Conservation (phyloP, 2,888 invertebrate species). For the Sclerodermus sp. region DNA sequence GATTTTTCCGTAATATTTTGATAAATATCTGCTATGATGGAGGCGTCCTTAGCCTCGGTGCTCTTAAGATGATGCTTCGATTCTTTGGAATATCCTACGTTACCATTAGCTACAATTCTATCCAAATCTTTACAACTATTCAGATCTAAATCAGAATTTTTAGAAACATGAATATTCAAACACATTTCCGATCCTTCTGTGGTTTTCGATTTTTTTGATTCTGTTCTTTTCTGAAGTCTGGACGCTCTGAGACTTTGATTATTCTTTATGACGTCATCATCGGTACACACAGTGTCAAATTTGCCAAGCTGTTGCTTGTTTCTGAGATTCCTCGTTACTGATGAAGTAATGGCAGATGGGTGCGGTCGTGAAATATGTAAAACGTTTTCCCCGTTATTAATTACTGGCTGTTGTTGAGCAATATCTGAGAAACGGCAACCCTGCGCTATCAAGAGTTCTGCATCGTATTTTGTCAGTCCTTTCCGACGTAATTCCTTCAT, state of each 20-base stretch:
- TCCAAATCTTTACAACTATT: conserved; percentile 46
- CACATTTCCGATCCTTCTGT: conserved; percentile 33
- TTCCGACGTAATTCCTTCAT: conserved; percentile 83
- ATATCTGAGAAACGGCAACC: conserved; percentile 75
- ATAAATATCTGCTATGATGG: conserved; percentile 4
- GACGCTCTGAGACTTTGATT: conserved; percentile 51
- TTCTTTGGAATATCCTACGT: conserved; percentile 38
- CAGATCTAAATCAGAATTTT: conserved; percentile 30
- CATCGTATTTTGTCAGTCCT: conserved; percentile 86
- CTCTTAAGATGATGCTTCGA: conserved; percentile 36
- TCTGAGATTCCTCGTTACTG: conserved; percentile 49
- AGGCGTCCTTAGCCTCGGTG: conserved; percentile 16
- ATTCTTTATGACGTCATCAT: conserved; percentile 26
- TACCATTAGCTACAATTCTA: conserved; percentile 36
- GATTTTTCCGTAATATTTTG: conserved; percentile 12
- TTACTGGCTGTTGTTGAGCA: conserved; percentile 46
- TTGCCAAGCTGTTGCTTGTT: conserved; percentile 50
- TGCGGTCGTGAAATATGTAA: conserved; percentile 41
- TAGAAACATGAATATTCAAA: conserved; percentile 21
- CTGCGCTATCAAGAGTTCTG: conserved; percentile 82
- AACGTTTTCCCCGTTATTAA: conserved; percentile 43
- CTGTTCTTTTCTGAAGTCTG: conserved; percentile 49
- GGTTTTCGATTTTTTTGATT: conserved; percentile 41
- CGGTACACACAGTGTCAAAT: conserved; percentile 23
- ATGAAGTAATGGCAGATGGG: conserved; percentile 37